These are phyloP conservation scores for Caracal caracal DNA, from an alignment of 2,113 vertebrate species.

Conservation along the genomic window DNA sequence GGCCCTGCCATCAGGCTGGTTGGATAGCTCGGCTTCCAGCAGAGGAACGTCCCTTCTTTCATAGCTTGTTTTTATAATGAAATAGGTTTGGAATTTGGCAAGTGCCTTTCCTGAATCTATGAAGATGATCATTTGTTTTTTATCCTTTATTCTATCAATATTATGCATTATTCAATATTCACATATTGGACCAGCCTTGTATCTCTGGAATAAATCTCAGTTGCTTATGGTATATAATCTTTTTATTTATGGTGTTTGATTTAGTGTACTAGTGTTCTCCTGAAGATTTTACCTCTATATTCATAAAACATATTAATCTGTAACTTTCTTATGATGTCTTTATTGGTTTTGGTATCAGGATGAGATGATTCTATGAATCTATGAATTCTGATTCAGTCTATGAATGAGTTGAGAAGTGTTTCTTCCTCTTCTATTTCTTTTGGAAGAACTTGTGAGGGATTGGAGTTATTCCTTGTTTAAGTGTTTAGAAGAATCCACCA, in stretches of 20 bases:
- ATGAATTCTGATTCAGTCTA: not conserved
- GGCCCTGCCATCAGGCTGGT: no score
- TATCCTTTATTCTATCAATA: not conserved
- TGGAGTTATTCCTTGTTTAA: not conserved
- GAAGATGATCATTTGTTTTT: not conserved
- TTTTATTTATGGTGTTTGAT: not conserved
- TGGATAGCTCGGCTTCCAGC: no score
- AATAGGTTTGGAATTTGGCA: not conserved
- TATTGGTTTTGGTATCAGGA: not conserved
- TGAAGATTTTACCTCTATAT: not conserved
- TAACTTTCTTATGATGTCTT: not conserved
- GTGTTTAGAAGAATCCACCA: not conserved
- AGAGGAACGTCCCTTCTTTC: not conserved
- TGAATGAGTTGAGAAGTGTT: not conserved
- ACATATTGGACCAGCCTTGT: not conserved
- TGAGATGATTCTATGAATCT: not conserved
- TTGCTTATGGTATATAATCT: not conserved
- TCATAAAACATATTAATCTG: not conserved
- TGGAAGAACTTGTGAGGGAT: not conserved
- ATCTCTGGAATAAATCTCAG: not conserved
- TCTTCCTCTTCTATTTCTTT: not conserved
- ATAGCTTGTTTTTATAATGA: not conserved
- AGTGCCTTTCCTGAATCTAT: not conserved
- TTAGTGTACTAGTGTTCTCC: not conserved
- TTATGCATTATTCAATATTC: not conserved